Percentiles rank a stretch among this genome's conserved stretches.
Evolutionary conservation across 92 coral and sea anemone species (phyloP).

Genomic region (Bergia sp.): DNA sequence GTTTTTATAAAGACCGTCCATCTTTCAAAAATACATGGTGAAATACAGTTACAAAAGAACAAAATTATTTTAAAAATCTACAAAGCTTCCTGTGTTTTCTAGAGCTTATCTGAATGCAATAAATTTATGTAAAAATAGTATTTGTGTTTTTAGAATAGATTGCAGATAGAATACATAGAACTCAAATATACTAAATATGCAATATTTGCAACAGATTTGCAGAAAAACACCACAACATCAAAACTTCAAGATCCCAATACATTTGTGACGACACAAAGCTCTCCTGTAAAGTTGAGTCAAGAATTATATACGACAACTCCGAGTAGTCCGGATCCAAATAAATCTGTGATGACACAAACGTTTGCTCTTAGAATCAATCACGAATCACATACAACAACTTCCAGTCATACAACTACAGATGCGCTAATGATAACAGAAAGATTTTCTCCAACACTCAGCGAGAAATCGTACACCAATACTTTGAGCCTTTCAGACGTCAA

Average conservation of each 20-base stretch:
- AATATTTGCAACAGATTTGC: not conserved
- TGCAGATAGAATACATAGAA: not conserved
- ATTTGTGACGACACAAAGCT: not conserved
- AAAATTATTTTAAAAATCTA: no score
- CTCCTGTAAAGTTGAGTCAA: not conserved
- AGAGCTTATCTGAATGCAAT: no score
- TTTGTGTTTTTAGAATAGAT: no score
- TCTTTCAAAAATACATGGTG: not conserved
- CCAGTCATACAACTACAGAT: not conserved
- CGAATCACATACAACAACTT: not conserved
- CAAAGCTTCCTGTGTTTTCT: no score
- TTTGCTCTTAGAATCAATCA: not conserved
- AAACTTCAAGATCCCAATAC: not conserved
- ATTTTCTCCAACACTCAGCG: not conserved
- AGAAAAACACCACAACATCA: not conserved
- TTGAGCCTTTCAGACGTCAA: not conserved
- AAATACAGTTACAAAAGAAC: no score
- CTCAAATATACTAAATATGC: not conserved
- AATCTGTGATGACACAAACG: not conserved
- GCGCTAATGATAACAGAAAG: not conserved
- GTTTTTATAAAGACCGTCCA: not conserved
- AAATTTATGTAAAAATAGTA: no score
- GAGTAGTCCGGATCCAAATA: not conserved
- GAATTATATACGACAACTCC: not conserved
- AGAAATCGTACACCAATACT: not conserved